These are phyloP conservation scores for Nerophis ophidion DNA, from an alignment of 2,113 vertebrate genomes.

Conservation along the genomic window DNA sequence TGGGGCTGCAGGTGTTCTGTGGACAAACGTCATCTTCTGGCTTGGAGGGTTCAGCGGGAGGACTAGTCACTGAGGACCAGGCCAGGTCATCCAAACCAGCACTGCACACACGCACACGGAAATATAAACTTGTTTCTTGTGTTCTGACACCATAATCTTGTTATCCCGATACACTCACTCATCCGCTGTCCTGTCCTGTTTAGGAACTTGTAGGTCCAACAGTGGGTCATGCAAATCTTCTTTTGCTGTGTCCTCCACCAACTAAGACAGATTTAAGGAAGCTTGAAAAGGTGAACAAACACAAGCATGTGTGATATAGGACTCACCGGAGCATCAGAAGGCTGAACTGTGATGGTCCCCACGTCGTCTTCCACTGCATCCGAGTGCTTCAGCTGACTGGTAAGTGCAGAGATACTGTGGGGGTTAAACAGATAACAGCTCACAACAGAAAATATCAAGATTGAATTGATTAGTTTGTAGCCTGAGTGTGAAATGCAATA, in stretches of 20 bases:
- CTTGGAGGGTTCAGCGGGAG: conserved; percentile 39
- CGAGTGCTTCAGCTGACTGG: conserved; percentile 18
- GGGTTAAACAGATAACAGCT: conserved; percentile 11
- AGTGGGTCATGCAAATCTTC: not conserved
- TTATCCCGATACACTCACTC: conserved; percentile 32
- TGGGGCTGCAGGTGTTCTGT: conserved; percentile 40
- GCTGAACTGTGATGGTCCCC: not conserved
- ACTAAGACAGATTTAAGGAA: conserved; percentile 19
- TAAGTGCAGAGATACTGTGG: conserved; percentile 24
- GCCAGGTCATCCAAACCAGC: conserved; percentile 44
- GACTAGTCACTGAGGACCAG: conserved; percentile 46
- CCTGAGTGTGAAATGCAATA: not conserved
- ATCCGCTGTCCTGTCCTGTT: conserved; percentile 10
- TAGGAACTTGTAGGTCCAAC: not conserved
- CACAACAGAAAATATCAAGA: not conserved
- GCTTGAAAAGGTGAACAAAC: conserved; percentile 2
- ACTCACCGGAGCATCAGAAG: conserved; percentile 44
- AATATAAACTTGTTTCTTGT: not conserved
- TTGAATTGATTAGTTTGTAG: not conserved
- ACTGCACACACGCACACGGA: conserved; percentile 43
- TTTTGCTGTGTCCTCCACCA: conserved; percentile 19
- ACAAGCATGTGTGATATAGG: not conserved
- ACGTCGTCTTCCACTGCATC: conserved; percentile 11
- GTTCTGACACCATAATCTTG: not conserved
- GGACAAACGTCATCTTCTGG: conserved; percentile 44